A percentile compares a stretch with the other conserved stretches of the same genome.
phyloP scores from a whole-genome alignment of 64 coral and sea anemone genomes.

The Hydrozoanthus tunicans region DNA sequence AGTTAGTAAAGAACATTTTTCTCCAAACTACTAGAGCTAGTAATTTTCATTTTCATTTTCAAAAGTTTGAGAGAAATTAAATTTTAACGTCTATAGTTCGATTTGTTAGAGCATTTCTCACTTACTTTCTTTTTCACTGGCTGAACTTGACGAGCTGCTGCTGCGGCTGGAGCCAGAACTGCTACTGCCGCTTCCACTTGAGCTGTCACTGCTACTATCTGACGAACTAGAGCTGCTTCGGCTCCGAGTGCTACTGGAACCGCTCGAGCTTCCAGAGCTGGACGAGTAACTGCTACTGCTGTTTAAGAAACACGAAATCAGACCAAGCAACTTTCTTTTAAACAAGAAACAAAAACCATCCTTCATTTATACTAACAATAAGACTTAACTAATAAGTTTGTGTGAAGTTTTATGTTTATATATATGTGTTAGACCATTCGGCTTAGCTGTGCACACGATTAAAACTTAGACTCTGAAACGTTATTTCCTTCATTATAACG shows the following conservation, averaged over 20 bases:
- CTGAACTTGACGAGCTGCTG: conserved; percentile 58
- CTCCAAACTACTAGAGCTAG: no score
- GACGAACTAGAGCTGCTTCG: conserved; percentile 47
- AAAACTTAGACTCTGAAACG: no score
- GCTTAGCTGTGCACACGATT: no score
- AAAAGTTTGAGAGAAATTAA: no score
- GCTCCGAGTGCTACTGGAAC: conserved; percentile 87
- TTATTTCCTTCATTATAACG: no score
- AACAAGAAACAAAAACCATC: background rate
- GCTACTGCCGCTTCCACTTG: conserved; percentile 77
- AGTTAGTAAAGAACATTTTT: no score
- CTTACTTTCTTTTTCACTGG: conserved; percentile 15
- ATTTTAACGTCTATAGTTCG: no score
- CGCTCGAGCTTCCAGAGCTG: conserved; percentile 83
- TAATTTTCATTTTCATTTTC: no score
- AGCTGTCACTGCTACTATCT: conserved; percentile 62
- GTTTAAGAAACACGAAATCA: background rate
- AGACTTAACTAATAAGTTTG: no score
- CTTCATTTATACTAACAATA: no score
- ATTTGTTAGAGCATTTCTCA: background rate
- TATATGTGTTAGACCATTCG: no score
- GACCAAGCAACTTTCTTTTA: background rate
- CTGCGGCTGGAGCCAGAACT: conserved; percentile 66
- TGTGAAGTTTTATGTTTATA: no score
- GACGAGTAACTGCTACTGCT: conserved; percentile 76